These are phyloP conservation scores for Montipora capitata DNA, from an alignment of 92 coral and sea anemone species.

Conservation along the genomic window DNA sequence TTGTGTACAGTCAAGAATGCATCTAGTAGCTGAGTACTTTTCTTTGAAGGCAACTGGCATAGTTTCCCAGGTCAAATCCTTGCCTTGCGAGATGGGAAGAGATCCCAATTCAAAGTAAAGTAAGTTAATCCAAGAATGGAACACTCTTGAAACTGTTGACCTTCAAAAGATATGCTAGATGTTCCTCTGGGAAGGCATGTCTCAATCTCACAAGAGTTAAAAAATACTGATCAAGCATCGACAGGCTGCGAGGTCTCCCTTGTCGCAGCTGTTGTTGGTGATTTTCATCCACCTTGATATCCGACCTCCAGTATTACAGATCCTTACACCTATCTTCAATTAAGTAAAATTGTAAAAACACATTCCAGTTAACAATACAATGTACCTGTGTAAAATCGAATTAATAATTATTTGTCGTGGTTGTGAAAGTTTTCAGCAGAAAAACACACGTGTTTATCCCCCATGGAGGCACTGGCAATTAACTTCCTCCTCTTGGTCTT, in stretches of 20 bases:
- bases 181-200: conserved; percentile 37
- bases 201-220: neutral
- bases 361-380: conserved; percentile 35
- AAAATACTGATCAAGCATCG: conserved; percentile 53
- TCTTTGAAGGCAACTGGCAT: neutral
- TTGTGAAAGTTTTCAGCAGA: too few relatives aligned
- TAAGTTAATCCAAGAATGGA: too few relatives aligned
- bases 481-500: conserved; percentile 24
- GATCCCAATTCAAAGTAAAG: too few relatives aligned
- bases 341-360: conserved; percentile 22
- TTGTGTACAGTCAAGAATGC: too few relatives aligned
- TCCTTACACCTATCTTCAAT: too few relatives aligned
- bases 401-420: neutral
- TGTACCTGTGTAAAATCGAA: conserved; percentile 63
- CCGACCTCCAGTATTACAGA: too few relatives aligned
- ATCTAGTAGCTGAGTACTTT: too few relatives aligned
- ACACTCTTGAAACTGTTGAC: conserved; percentile 36
- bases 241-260: conserved; percentile 20
- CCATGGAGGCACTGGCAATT: neutral
- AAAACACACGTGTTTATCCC: too few relatives aligned
- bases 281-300: too few relatives aligned
- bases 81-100: conserved; percentile 57
- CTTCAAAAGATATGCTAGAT: conserved; percentile 32
- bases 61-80: conserved; percentile 38
- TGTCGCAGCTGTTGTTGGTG: too few relatives aligned